Evolutionary conservation across 1,140 invertebrate species (phyloP), one percentile per base, ranked within the genome.

Genomic region (Brachionus calyciflorus): DNA sequence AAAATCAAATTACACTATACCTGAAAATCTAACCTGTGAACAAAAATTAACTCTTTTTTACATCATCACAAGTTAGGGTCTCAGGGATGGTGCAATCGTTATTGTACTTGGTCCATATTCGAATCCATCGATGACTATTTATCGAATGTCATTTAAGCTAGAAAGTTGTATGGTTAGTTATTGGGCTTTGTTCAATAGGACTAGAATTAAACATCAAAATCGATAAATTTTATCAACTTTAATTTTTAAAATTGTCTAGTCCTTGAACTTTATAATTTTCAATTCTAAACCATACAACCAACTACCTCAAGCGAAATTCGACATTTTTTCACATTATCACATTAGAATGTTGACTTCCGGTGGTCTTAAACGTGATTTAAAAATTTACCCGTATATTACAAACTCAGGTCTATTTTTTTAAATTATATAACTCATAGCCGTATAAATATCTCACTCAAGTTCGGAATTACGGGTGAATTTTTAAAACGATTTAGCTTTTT

Each of bases 251-350:
- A 17, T 17, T 3, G 14, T 17, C 55, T 17, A 60, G 30, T 21
- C 17, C 55, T n/a, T 17, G 30, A 60, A 60, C 30, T 37, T 30
- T 19, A 44, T 12, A 24, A 5, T 19, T 44, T 65, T 21, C 24
- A 65, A 65, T 65, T 73, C 69, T 73, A 73, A 73, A 73, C 69
- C 69, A 73, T 73, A 73, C 69, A 73, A 73, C 69, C 69, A 73
- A 73, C 69, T 73, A 73, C 69, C 69, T 73, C 69, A 73, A 19
- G 40, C 51, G 33, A 73, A 73, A 41, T 17, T 49, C 6, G 53
- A 57, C n/a, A 3, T 2, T 7, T 46, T 14, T 14, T 14, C 2
- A 46, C n/a, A 7, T 26, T 12, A 60, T 60, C 7, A 1, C 5
- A 19, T 19, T 55, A 28, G 5, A 28, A 21, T 28, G 1, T 14